These are phyloP conservation scores for Stegophylla sp. DNA, from an alignment of 2,888 invertebrate species.

Conservation along the genomic window DNA sequence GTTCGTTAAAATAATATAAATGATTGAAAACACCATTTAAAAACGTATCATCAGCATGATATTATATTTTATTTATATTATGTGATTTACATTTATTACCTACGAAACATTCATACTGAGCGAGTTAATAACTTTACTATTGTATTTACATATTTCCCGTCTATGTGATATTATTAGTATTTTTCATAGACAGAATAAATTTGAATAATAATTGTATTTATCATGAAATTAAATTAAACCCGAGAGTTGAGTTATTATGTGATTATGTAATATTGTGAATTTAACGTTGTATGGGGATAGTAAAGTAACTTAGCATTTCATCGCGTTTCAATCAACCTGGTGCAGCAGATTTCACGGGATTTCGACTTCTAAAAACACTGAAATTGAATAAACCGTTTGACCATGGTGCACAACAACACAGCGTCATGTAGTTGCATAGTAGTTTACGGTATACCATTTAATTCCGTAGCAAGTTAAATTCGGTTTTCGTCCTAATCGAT, in stretches of 20 bases:
- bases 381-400: neutral
- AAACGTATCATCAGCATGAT: neutral
- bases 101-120: neutral
- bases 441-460: neutral
- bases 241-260: neutral
- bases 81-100: neutral
- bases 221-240: no score
- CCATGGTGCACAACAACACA: neutral
- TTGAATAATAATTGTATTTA: neutral
- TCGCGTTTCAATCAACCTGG: neutral
- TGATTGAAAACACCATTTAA: neutral
- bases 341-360: neutral
- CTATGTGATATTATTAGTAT: neutral
- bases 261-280: neutral
- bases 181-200: neutral
- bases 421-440: neutral
- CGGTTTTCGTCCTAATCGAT: conserved; percentile 15
- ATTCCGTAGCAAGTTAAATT: conserved; percentile 16
- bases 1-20: neutral
- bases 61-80: neutral
- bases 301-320: neutral
- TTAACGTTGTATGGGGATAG: no score
- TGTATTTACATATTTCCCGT: neutral
- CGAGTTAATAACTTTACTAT: neutral
- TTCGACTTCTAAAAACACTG: neutral